Conservation (phyloP, 2,797 vertebrate species). For the Linurgus olivaceus region DNA sequence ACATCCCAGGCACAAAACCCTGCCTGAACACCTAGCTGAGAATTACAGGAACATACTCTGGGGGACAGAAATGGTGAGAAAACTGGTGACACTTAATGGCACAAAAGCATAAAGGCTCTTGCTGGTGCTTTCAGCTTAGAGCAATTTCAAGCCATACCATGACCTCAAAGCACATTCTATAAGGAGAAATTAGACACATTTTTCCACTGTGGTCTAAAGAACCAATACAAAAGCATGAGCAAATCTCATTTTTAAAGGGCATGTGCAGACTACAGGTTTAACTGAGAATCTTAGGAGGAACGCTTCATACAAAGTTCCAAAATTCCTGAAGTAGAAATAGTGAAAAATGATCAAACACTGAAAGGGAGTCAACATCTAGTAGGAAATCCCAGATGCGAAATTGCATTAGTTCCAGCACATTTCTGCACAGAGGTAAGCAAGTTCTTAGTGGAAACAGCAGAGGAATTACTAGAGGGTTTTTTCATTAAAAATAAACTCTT, state of each 20-base stretch:
- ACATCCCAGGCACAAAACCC: neutral
- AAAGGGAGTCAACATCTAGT: neutral
- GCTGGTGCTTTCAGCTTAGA: neutral
- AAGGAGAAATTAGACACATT: neutral
- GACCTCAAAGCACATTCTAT: neutral
- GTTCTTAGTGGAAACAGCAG: neutral
- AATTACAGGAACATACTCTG: neutral
- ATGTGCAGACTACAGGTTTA: neutral
- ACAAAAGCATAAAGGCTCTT: neutral
- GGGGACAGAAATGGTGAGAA: neutral
- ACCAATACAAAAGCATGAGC: neutral
- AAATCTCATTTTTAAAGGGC: neutral
- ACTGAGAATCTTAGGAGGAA: neutral
- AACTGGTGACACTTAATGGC: neutral
- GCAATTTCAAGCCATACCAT: neutral
- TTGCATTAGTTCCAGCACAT: slow-evolving; percentile 8
- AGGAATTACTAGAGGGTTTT: neutral
- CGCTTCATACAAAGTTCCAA: neutral
- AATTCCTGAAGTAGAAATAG: neutral
- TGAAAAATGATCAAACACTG: neutral
- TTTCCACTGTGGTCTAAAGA: neutral
- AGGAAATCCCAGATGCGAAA: slow-evolving; percentile 5
- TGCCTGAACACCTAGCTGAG: neutral
- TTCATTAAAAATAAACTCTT: neutral
- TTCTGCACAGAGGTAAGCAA: neutral